Evolutionary conservation across 1,140 invertebrate genomes (phyloP).

Genomic region (Pachypeltis micranthus): DNA sequence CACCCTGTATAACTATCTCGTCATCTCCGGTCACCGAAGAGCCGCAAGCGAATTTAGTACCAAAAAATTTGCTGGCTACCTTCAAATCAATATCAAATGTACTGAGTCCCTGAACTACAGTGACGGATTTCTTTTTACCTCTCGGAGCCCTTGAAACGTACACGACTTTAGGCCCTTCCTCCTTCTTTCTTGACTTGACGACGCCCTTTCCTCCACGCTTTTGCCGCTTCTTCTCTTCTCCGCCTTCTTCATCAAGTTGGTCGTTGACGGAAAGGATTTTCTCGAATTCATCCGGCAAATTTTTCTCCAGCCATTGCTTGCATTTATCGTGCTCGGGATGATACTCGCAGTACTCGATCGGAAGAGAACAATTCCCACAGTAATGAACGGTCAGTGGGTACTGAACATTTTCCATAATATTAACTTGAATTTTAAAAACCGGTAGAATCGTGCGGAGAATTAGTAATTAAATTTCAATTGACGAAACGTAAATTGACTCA

Average conservation of each 20-base stretch:
- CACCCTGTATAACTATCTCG: conserved; percentile 98
- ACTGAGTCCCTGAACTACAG: conserved; percentile 72
- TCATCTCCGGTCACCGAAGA: conserved; percentile 96
- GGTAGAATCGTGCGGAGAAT: too few relatives aligned
- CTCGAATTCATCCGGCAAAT: conserved; percentile 86
- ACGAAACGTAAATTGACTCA: too few relatives aligned
- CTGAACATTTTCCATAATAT: background rate
- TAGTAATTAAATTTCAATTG: too few relatives aligned
- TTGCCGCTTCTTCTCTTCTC: conserved; percentile 81
- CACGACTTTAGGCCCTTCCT: conserved; percentile 47
- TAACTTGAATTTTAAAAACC: too few relatives aligned
- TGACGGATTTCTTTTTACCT: conserved; percentile 98
- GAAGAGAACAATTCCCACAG: conserved; percentile 90
- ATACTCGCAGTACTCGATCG: conserved; percentile 95
- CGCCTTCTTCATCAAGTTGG: conserved; percentile 34
- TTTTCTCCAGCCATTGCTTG: conserved; percentile 89
- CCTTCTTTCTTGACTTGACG: conserved; percentile 54
- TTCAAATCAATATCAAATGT: conserved; percentile 96
- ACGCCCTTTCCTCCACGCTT: conserved; percentile 68
- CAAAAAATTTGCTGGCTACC: conserved; percentile 95
- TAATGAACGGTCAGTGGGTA: conserved; percentile 89
- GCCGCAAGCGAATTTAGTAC: conserved; percentile 94
- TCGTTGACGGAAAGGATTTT: conserved; percentile 41
- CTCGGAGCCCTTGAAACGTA: conserved; percentile 79
- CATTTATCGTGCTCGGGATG: conserved; percentile 96